phyloP scores from a whole-genome alignment of 2,888 invertebrate genomes.

The Trachelus iudaicus region DNA sequence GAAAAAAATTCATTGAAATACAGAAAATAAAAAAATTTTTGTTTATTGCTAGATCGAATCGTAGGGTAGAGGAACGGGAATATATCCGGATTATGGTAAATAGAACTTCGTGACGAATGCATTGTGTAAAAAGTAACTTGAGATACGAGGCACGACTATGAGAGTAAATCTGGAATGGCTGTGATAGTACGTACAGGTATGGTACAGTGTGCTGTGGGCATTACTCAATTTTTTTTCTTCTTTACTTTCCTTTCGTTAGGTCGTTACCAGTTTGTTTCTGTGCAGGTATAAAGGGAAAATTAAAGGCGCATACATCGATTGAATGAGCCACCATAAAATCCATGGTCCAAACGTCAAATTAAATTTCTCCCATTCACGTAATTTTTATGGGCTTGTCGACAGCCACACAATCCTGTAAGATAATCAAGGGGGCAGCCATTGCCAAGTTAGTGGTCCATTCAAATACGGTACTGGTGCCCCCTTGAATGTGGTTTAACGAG shows the following conservation, averaged over 20 bases:
- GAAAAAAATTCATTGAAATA: neutral
- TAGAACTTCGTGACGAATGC: neutral
- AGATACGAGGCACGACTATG: neutral
- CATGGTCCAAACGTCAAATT: neutral
- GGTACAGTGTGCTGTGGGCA: neutral
- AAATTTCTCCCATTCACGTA: neutral
- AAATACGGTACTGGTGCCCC: neutral
- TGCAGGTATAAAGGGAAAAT: neutral
- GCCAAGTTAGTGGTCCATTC: neutral
- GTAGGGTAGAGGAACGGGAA: neutral
- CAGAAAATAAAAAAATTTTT: neutral
- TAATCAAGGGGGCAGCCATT: neutral
- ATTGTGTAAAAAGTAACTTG: neutral
- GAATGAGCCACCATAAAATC: neutral
- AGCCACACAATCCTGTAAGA: neutral
- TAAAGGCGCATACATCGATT: neutral
- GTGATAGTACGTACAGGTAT: neutral
- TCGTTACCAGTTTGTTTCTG: neutral
- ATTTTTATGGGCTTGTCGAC: neutral
- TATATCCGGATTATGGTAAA: neutral
- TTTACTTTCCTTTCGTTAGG: neutral
- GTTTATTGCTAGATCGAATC: neutral
- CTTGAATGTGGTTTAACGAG: conserved; percentile 20
- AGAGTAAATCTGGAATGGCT: neutral
- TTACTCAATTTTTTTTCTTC: neutral